A percentile compares a stretch with the other conserved stretches of the same genome.
Conservation (phyloP, 2,797 vertebrate species). For the Halcyon chelicuti region DNA sequence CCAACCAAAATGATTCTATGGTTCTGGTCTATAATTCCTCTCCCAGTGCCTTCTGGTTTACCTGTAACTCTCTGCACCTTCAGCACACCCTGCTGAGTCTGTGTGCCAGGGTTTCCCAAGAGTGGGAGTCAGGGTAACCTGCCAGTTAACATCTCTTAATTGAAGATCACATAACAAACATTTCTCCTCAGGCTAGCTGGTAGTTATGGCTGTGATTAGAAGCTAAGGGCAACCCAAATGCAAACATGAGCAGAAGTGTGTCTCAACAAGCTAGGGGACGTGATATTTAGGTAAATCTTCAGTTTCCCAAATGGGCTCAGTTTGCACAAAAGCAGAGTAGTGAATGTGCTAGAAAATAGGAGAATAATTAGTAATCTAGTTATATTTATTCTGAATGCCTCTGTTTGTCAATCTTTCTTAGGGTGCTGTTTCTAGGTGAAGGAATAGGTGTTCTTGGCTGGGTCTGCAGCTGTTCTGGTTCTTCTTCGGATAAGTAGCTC, state of each 20-base stretch:
- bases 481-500: not conserved
- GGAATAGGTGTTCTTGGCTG: not conserved
- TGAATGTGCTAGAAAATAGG: not conserved
- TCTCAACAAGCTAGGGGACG: not conserved
- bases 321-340: not conserved
- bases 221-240: not conserved
- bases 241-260: not conserved
- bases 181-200: not conserved
- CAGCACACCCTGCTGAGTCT: not conserved
- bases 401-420: not conserved
- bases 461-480: not conserved
- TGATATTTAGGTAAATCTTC: not conserved
- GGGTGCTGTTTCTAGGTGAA: not conserved
- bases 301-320: not conserved
- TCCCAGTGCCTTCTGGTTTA: not conserved
- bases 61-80: not conserved
- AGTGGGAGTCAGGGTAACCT: not conserved
- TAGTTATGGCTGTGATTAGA: not conserved
- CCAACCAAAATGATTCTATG: not conserved
- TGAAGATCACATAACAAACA: not conserved
- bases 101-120: not conserved
- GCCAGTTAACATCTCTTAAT: not conserved
- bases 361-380: not conserved
- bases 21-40: not conserved
- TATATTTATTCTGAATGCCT: not conserved